Evolutionary conservation across 2,888 invertebrate genomes (phyloP), one percentile per base, ranked within the genome.

Genomic region (Pseudeuparius sepicola): DNA sequence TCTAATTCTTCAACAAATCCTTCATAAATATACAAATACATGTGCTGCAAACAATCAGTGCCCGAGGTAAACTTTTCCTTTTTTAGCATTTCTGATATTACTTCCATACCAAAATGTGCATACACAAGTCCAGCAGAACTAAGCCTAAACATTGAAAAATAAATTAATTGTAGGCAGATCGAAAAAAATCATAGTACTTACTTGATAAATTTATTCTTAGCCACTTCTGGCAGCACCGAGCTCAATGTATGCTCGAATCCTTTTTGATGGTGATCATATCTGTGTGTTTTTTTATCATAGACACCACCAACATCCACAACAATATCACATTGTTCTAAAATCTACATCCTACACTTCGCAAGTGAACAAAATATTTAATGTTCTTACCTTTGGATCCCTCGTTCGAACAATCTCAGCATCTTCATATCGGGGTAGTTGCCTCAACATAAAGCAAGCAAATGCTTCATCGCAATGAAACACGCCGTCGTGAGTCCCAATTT

Each of bases 81-180:
- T 37, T 61, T 53, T 14, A 77, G 45, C 14, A 85, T 54, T 40
- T 67, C 63, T 37, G 71, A 65, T 20, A 94, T 72, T 1, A 97
- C 70, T 44, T 78, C 69, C 50, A 81, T 71, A 0, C 97, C 98
- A 59, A 83, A 97, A 58, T 85, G 88, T 24, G 81, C 75, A 55
- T 89, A 98, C 9, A 98, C 64, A 13, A 98, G 66, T 0, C 97
- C 98, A 3, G 97, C 97, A 48, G 93, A 93, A 63, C 94, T 96
- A 32, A 98, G 67, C 59, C 88, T 89, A 42, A 66, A 62, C 61
- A 34, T 23, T 15, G 16, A 15, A 10, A 24, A 24, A 17, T 12
- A 15, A 28, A n/a, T n/a, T n/a, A n/a, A n/a, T n/a, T n/a, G n/a
- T n/a, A n/a, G n/a, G n/a, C n/a, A n/a, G n/a, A n/a, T n/a, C n/a